Conservation (phyloP, 2,888 invertebrate genomes). For the Chaitophorus viminalis region DNA sequence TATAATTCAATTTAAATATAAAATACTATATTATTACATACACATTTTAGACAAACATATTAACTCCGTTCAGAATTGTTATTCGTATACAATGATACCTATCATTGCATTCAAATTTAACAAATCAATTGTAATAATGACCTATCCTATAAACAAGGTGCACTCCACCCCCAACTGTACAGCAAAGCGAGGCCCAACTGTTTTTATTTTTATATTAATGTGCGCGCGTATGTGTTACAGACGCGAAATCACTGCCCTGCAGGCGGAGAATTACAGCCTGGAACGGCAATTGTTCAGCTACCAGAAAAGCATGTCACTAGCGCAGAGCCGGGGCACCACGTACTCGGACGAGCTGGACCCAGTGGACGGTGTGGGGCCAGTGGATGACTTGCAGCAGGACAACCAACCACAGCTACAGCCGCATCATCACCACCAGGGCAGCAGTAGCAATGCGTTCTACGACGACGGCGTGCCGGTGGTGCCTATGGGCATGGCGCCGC, state of each 20-base stretch:
- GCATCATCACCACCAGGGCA: constrained; percentile 66
- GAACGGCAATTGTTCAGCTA: constrained; percentile 85
- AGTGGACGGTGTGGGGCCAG: constrained; percentile 65
- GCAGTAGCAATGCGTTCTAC: constrained; percentile 65
- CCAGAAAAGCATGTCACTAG: constrained; percentile 81
- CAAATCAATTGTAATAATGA: no score
- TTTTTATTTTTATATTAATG: no score
- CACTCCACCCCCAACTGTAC: no score
- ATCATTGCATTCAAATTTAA: no score
- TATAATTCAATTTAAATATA: no score
- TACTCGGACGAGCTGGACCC: constrained; percentile 68
- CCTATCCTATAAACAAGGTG: no score
- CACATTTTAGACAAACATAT: no score
- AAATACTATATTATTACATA: no score
- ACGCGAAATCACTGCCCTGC: constrained; percentile 80
- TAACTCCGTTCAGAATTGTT: no score
- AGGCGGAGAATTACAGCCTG: constrained; percentile 84
- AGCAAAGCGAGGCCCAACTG: no score
- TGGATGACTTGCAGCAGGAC: background rate
- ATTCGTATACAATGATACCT: no score
- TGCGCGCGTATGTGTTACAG: constrained; percentile 68
- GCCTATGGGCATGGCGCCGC: background rate
- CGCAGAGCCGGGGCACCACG: constrained; percentile 72
- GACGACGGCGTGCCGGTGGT: constrained; percentile 1
- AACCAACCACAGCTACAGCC: background rate